Base-by-base conservation (phyloP, 2,797 vertebrate species). In the Chrysocyon brachyurus region DNA sequence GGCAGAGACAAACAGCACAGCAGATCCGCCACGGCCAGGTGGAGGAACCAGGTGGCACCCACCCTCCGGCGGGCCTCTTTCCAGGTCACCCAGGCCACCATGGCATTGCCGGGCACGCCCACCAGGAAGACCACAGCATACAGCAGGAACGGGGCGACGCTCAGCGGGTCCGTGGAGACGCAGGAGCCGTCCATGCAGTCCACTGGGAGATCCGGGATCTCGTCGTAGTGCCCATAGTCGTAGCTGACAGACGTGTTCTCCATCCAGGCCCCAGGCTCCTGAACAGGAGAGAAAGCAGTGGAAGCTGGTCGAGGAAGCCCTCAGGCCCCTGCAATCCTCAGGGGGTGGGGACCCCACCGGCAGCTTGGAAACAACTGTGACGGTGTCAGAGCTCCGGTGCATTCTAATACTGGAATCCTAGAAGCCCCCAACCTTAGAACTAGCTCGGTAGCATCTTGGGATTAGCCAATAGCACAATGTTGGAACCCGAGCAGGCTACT, bases 1-100 rank as follows among this genome's bases (percentile, higher is more conserved):
- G 99, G 99, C n/a, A 99, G 33, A 0, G 98, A 99, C 90, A 99
- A 88, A 97, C 99, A 99, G 97, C 99, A 99, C 33, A 99, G 97
- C 2, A 99, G 98, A 79, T 99, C 99, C 0, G 99, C 99, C 93
- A 99, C 0, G 0, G 99, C 98, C 16, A 99, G 98, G 90, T 99
- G 99, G 46, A 99, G 98, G 97, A 99, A 99, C 99, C 99, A 99
- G 81, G 99, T 16, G 8, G 99, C 99, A 1, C 99, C 99, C 4
- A 99, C 99, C 0, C 99, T 98, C 15, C 2, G 81, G 0, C 95
- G 96, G 97, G 99, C 99, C 96, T 98, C 98, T 83, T 98, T 98
- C 0, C 97, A 95, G 0, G 99, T 98, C 97, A 99, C 99, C 99
- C 99, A 99, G 66, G 99, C 96, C 87, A 99, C 99, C 28, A 99